Conservation (phyloP, 2,888 invertebrate species). For the Lasioglossum oenotherae region DNA sequence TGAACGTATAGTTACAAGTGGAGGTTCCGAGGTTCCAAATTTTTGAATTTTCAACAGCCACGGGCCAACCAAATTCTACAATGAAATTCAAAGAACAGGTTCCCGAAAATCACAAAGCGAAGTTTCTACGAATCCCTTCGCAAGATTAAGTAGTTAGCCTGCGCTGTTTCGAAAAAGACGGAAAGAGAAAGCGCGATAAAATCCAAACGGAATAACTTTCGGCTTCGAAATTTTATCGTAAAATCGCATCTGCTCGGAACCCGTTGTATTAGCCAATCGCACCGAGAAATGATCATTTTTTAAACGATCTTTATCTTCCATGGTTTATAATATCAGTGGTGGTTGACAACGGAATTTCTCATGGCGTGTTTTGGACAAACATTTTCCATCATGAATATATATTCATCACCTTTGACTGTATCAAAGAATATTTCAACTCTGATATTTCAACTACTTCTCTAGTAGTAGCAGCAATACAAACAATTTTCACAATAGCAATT, state of each 20-base stretch:
- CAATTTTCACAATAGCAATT: too few relatives aligned
- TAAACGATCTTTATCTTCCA: not conserved
- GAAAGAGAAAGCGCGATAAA: slow-evolving; percentile 19
- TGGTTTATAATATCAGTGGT: not conserved
- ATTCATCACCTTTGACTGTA: not conserved
- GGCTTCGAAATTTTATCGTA: not conserved
- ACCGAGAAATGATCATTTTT: not conserved
- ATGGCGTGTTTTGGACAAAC: too few relatives aligned
- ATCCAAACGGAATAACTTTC: slow-evolving; percentile 14
- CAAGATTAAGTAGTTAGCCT: not conserved
- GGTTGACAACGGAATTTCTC: not conserved
- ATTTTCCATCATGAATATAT: too few relatives aligned
- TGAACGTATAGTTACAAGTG: too few relatives aligned
- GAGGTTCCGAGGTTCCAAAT: too few relatives aligned
- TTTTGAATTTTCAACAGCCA: too few relatives aligned
- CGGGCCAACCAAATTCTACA: too few relatives aligned
- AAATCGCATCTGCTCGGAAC: not conserved
- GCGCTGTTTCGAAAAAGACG: not conserved
- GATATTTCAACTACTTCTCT: too few relatives aligned
- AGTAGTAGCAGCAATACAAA: too few relatives aligned
- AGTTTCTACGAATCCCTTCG: slow-evolving; percentile 16
- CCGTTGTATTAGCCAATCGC: not conserved
- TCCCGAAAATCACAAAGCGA: not conserved
- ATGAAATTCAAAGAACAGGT: not conserved
- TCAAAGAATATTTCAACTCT: too few relatives aligned